A percentile compares a stretch with the other conserved stretches of the same genome.
These are phyloP conservation scores for Phylloscopus trochiloides DNA, from an alignment of 2,113 vertebrate genomes.

Conservation along the genomic window DNA sequence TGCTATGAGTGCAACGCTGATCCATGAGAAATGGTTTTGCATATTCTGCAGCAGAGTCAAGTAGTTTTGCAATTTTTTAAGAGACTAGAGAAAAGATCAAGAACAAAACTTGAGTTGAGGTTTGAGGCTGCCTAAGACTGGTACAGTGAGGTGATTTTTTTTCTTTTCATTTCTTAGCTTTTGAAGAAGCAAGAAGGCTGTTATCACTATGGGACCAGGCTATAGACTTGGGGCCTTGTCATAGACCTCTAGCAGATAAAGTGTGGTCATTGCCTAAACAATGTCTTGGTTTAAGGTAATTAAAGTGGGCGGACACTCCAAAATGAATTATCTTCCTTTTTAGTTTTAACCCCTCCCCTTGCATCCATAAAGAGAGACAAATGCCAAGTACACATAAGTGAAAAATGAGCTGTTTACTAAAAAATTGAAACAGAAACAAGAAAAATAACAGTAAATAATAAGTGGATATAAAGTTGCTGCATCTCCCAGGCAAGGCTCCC, in stretches of 20 bases:
- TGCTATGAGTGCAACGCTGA: background rate
- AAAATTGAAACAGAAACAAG: background rate
- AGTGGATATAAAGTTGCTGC: background rate
- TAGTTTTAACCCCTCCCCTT: background rate
- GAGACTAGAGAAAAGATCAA: background rate
- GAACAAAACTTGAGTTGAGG: background rate
- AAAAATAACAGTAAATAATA: background rate
- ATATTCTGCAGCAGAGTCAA: background rate
- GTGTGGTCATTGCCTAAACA: background rate
- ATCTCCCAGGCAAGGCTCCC: too few species aligned
- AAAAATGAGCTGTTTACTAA: background rate
- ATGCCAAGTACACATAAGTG: background rate
- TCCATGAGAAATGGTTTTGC: background rate
- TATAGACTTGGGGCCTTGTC: background rate
- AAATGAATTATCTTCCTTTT: background rate
- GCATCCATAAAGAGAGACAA: background rate
- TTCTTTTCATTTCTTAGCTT: background rate
- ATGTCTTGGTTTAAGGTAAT: background rate
- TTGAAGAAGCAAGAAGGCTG: background rate
- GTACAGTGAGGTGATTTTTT: background rate
- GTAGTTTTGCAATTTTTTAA: background rate
- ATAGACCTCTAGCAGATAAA: background rate
- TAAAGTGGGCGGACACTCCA: accelerated
- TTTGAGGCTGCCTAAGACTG: background rate
- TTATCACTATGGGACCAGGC: background rate